Conservation (phyloP, 2,113 vertebrate species). For the Cranoglanis bouderius region DNA sequence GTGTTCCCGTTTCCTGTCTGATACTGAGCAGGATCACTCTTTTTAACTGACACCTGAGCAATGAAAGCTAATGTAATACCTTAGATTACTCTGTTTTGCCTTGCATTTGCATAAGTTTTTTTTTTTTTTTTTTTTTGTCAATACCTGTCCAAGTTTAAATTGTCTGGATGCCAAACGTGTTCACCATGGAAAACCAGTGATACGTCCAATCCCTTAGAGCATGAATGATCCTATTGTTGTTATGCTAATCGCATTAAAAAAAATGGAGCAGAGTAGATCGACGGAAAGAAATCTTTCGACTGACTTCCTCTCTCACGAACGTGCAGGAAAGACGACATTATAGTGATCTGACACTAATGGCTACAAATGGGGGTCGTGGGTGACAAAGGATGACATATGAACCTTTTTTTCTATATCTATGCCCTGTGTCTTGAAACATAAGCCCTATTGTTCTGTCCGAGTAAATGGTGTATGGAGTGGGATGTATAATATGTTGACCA, state of each 20-base stretch:
- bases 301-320: slow-evolving; percentile 59
- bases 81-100: slow-evolving; percentile 25
- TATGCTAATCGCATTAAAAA: slow-evolving; percentile 60
- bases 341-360: slow-evolving; percentile 67
- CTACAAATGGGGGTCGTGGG: slow-evolving; percentile 65
- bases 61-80: slow-evolving; percentile 12
- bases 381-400: slow-evolving; percentile 72
- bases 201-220: slow-evolving; percentile 56
- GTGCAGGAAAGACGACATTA: slow-evolving; percentile 64
- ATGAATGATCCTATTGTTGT: slow-evolving; percentile 68
- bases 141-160: slow-evolving; percentile 54
- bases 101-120: slow-evolving; percentile 52
- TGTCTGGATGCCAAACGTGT: slow-evolving; percentile 41
- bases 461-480: slow-evolving; percentile 59
- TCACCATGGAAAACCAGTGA: slow-evolving; percentile 42
- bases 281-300: slow-evolving; percentile 61
- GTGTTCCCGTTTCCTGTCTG: slow-evolving; percentile 56
- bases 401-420: slow-evolving; percentile 62
- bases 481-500: slow-evolving; percentile 51
- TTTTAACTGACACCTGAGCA: slow-evolving; percentile 36
- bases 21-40: slow-evolving; percentile 4
- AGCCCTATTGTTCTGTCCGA: slow-evolving; percentile 66
- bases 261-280: slow-evolving; percentile 60
- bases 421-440: slow-evolving; percentile 62
- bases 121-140: slow-evolving; percentile 54